These are phyloP conservation scores for Acheta domesticus DNA, from an alignment of 2,888 invertebrate genomes.

Conservation along the genomic window DNA sequence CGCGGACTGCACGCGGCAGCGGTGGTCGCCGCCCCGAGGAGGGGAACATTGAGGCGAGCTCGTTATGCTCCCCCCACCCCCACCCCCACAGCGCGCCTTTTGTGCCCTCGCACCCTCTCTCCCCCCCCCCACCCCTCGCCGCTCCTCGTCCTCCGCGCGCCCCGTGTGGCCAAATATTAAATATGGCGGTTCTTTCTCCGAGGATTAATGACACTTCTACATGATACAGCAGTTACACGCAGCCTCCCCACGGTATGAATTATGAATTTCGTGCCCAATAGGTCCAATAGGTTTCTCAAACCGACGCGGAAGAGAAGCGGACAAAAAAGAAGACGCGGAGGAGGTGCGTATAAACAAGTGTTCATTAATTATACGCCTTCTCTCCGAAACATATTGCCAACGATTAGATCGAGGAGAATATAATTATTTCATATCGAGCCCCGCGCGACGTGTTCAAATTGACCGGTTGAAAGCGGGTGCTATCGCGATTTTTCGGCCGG, in stretches of 20 bases:
- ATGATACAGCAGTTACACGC: not conserved
- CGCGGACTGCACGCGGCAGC: too few relatives aligned
- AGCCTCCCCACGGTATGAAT: not conserved
- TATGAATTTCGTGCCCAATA: slow-evolving; percentile 4
- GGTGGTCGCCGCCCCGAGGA: not conserved
- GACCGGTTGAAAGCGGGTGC: not conserved
- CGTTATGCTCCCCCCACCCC: not conserved
- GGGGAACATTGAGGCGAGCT: not conserved
- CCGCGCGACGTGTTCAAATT: not conserved
- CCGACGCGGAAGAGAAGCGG: not conserved
- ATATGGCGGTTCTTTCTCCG: not conserved
- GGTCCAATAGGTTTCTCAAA: not conserved
- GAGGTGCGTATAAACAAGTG: not conserved
- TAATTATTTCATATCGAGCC: not conserved
- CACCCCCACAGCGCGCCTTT: not conserved
- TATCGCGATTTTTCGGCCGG: not conserved
- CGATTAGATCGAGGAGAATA: not conserved
- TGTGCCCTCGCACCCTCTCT: not conserved
- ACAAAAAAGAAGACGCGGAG: not conserved
- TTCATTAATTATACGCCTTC: not conserved
- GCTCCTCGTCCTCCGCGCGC: not conserved
- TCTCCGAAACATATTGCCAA: not conserved
- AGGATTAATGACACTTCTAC: slow-evolving; percentile 9
- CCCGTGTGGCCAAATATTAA: slow-evolving; percentile 18
- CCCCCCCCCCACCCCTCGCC: not conserved